Evolutionary conservation across 1,140 invertebrate genomes (phyloP).

Genomic region (Araneus ventricosus): DNA sequence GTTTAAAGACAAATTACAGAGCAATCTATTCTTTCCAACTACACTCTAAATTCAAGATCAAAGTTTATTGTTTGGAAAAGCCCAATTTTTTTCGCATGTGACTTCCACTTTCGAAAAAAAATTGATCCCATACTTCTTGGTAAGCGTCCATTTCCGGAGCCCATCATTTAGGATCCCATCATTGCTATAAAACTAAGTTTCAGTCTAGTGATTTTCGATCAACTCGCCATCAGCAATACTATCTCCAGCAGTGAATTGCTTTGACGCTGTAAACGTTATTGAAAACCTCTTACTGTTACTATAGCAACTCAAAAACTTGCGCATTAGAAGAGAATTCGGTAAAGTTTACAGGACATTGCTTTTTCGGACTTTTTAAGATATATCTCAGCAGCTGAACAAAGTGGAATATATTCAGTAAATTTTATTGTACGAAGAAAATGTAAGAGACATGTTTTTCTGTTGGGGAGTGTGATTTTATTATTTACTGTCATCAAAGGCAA

Average conservation of each 20-base stretch:
- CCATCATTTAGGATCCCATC: constrained; percentile 16
- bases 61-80: not conserved
- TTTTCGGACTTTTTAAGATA: not conserved
- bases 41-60: not conserved
- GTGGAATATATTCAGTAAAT: too few species aligned
- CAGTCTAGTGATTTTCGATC: constrained; percentile 25
- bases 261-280: constrained; percentile 21
- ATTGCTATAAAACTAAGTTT: constrained; percentile 6
- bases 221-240: constrained; percentile 10
- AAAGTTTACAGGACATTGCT: not conserved
- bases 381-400: not conserved
- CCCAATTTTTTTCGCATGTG: not conserved
- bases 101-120: not conserved
- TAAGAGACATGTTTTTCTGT: too few species aligned
- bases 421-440: too few species aligned
- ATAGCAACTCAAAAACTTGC: constrained; percentile 9
- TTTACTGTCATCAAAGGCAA: too few species aligned
- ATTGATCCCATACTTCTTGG: not conserved
- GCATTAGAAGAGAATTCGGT: not conserved
- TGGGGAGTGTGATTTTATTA: too few species aligned
- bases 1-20: too few species aligned
- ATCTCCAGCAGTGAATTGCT: not conserved
- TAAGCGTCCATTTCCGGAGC: constrained; percentile 1
- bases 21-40: too few species aligned
- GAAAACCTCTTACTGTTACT: constrained; percentile 21